Base-by-base conservation (phyloP, 2,888 invertebrate genomes). In the Ormyrus labotus region DNA sequence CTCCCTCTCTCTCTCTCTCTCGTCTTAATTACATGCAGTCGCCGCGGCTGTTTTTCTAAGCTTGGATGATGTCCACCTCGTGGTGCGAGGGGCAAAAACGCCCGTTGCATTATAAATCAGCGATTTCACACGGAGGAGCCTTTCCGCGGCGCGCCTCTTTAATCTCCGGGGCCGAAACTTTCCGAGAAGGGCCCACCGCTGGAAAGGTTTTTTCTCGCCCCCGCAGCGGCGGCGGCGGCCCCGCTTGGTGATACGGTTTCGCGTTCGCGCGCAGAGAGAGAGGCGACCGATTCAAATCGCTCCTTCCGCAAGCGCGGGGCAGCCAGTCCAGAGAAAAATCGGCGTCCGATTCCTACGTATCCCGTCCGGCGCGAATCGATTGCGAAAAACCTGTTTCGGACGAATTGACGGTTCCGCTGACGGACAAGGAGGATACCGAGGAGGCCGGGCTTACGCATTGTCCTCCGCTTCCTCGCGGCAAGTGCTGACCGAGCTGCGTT, bases 271-370 rank as follows among this genome's bases (percentile, higher is more conserved):
- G 34, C 34, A 4, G 2, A 34, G 34, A 34, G 34, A 34, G 34
- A 34, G 80, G 80, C 83, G 77, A 85, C 82, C 85, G 84, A 85
- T 85, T 85, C 84, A 83, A 86, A 85, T 86, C 84, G 84, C 83
- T 34, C 34, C 34, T 83, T 72, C 60, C 78, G 68, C 61, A 61
- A 51, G 10, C 65, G 63, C 63, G 55, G 61, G 34, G 2, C 34
- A 4, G 78, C 77, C 19, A 1, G 70, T 34, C 77, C 51, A 67
- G 67, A 83, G 84, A 84, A 77, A 87, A 84, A 86, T 79, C 78
- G 34, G 77, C 53, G 65, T 73, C 34, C 84, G 83, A 86, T 84
- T 81, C 82, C 78, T 78, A 81, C 77, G 83, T 84, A 84, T 84
- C 82, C 51, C 13, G 76, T 48, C 84, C 83, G 84, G 61, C 55